Evolutionary conservation across 1,140 invertebrate genomes (phyloP).

Genomic region (Drosophila truncata): DNA sequence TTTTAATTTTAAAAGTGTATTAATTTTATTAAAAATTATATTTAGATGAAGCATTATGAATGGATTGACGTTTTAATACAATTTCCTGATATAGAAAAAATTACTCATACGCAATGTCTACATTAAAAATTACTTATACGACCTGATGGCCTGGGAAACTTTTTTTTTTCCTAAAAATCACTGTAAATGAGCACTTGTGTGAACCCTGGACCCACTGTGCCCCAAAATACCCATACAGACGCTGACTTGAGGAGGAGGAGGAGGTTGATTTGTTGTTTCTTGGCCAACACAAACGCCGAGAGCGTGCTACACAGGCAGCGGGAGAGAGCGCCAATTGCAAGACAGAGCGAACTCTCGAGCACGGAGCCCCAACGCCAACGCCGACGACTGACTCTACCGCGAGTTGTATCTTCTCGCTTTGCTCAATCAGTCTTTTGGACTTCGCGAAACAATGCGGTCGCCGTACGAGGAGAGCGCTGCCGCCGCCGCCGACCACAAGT

Average conservation of each 20-base stretch:
- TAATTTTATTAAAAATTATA: neutral
- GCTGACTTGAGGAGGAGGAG: constrained; percentile 36
- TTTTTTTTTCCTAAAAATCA: neutral
- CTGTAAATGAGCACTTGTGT: neutral
- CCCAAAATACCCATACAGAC: constrained; percentile 14
- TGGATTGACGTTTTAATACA: neutral
- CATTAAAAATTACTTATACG: neutral
- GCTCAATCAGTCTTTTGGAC: constrained; percentile 79
- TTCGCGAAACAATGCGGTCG: constrained; percentile 83
- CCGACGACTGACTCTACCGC: constrained; percentile 51
- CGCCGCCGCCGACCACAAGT: constrained; percentile 65
- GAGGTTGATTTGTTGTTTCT: constrained; percentile 59
- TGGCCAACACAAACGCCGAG: constrained; percentile 54
- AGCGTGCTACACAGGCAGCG: constrained; percentile 30
- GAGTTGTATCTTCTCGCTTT: constrained; percentile 52
- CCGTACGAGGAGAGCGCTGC: constrained; percentile 72
- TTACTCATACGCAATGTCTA: constrained; percentile 6
- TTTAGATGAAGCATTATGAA: neutral
- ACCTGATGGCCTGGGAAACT: neutral
- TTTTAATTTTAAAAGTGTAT: neutral
- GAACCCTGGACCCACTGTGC: constrained; percentile 37
- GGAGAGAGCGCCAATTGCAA: constrained; percentile 20
- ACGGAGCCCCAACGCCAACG: constrained; percentile 58
- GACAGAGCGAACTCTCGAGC: constrained; percentile 24
- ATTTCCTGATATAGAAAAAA: neutral